Evolutionary conservation across 2,797 vertebrate genomes (phyloP), one percentile per base, ranked within the genome.

Genomic region (Huso huso): DNA sequence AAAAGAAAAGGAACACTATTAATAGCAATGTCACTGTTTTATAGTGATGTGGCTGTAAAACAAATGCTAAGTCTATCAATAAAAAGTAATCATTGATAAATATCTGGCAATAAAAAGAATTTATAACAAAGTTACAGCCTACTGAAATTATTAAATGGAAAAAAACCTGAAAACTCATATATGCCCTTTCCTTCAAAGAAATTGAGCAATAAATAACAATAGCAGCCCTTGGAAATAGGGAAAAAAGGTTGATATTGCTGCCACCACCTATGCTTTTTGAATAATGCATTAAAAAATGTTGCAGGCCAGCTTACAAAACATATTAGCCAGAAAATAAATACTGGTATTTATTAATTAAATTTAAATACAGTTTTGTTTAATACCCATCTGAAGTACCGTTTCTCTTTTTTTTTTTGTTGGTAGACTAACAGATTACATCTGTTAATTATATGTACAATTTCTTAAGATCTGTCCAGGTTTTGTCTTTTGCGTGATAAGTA

Each of bases 211-310:
- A 62, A 55, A 18, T 6, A 50, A 6, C 6, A 51, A 49, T 9
- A 61, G 12, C 3, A 15, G 63, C 37, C 37, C 37, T 37, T 37
- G 37, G 37, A 4, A 37, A n/a, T 23, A 18, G 48, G 4, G 51
- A 11, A n/a, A 10, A n/a, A 58, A 48, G 5, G 4, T 6, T 52
- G 12, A 61, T 63, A 65, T 18, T 53, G 51, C 51, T 66, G 64
- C 55, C 64, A 48, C 53, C 70, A 69, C 55, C 52, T 61, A 61
- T 12, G 6, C n/a, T 51, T n/a, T 8, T 11, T 8, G 53, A 53
- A 15, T 55, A 66, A 49, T 57, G 50, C 59, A 62, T 51, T 10
- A 48, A 37, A 11, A 10, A 13, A 48, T 50, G 11, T 10, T 48
- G n/a, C 37, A 49, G 48, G 53, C 10, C 37, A 37, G 37, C 37